These are phyloP conservation scores for Apolygus lucorum DNA, from an alignment of 1,140 invertebrate genomes.

Conservation along the genomic window DNA sequence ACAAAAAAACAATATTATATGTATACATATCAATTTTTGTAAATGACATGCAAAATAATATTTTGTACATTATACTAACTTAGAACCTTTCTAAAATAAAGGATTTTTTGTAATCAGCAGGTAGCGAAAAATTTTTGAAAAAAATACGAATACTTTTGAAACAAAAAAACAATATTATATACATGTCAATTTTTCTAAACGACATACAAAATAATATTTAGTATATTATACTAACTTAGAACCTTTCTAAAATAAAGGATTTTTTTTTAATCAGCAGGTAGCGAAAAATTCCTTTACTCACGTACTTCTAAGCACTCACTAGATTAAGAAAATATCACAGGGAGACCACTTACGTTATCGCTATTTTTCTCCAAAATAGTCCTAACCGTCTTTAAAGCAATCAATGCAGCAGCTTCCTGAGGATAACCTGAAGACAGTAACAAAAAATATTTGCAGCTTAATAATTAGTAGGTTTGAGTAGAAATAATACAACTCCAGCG, in stretches of 20 bases:
- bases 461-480: not conserved
- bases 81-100: not conserved
- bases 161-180: too few species aligned
- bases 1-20: too few species aligned
- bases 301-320: not conserved
- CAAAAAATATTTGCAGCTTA: slow-evolving; percentile 15
- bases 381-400: slow-evolving; percentile 58
- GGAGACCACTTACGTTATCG: slow-evolving; percentile 40
- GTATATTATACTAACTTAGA: not conserved
- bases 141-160: too few species aligned
- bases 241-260: not conserved
- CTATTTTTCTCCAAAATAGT: slow-evolving; percentile 55
- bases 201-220: slow-evolving; percentile 2
- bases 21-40: too few species aligned
- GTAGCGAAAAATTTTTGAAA: too few species aligned
- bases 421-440: slow-evolving; percentile 53
- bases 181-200: too few species aligned
- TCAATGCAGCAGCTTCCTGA: slow-evolving; percentile 59
- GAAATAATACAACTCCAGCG: not conserved
- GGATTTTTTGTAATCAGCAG: too few species aligned
- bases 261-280: too few species aligned
- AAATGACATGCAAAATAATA: slow-evolving; percentile 11
- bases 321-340: not conserved
- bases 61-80: not conserved
- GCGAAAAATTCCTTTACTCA: not conserved